These are phyloP conservation scores for Cryptoblepharus egeriae DNA, from an alignment of 2,797 vertebrate species.

Conservation along the genomic window DNA sequence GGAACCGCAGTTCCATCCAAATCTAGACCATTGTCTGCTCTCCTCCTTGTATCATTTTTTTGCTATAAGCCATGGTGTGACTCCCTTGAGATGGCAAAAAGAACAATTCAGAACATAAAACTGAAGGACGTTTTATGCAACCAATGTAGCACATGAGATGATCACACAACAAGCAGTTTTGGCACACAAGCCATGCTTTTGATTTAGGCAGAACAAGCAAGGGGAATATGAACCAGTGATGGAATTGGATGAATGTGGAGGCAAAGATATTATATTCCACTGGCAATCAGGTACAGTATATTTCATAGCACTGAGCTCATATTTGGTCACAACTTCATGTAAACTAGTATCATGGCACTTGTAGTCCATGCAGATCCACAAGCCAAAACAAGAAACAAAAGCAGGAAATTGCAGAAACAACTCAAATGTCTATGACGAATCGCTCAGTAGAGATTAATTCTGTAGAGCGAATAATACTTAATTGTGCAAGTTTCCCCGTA, in stretches of 20 bases:
- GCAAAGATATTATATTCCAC: slow-evolving; percentile 75
- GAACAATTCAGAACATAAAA: slow-evolving; percentile 76
- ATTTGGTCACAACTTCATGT: slow-evolving; percentile 83
- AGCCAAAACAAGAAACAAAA: slow-evolving; percentile 66
- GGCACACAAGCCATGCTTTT: slow-evolving; percentile 87
- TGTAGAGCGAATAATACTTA: slow-evolving; percentile 52
- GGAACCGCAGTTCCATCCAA: slow-evolving; percentile 79
- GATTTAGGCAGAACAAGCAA: slow-evolving; percentile 80
- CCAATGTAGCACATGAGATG: slow-evolving; percentile 77
- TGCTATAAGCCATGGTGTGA: slow-evolving; percentile 99
- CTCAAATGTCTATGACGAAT: slow-evolving; percentile 53
- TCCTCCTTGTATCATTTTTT: slow-evolving; percentile 81
- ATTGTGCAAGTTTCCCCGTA: slow-evolving; percentile 65
- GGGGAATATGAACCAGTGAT: slow-evolving; percentile 68
- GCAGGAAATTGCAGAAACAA: slow-evolving; percentile 74
- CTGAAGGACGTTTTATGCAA: slow-evolving; percentile 52
- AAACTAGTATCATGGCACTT: slow-evolving; percentile 81
- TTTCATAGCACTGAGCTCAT: slow-evolving; percentile 73
- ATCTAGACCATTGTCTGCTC: slow-evolving; percentile 78
- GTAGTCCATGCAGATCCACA: slow-evolving; percentile 80
- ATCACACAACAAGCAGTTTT: slow-evolving; percentile 81
- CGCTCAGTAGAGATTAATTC: slow-evolving; percentile 45
- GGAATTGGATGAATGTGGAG: slow-evolving; percentile 74
- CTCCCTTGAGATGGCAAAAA: slow-evolving; percentile 91
- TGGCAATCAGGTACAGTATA: slow-evolving; percentile 77